Conservation (phyloP, 2,888 invertebrate species). For the Apeira syringaria region DNA sequence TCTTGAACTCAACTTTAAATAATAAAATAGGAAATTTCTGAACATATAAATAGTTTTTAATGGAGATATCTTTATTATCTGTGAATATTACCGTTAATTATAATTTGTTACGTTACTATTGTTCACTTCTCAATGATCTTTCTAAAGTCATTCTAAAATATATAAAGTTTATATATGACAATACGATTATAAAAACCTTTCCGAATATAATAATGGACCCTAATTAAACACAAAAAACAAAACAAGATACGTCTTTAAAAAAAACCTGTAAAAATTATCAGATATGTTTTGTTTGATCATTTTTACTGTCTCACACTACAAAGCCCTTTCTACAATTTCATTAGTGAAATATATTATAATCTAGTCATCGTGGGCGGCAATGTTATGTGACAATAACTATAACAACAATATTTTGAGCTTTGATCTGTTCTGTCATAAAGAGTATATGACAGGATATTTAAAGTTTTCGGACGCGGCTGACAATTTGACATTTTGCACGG, state of each 20-base stretch:
- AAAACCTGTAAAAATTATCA: constrained; percentile 6
- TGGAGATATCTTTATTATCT: too few relatives aligned
- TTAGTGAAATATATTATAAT: constrained; percentile 13
- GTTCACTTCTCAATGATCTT: too few relatives aligned
- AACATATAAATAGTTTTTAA: too few relatives aligned
- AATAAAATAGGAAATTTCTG: too few relatives aligned
- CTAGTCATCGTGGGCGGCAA: constrained; percentile 21
- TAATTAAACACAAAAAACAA: constrained; percentile 1
- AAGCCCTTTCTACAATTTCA: constrained; percentile 24
- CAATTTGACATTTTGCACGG: constrained; percentile 29
- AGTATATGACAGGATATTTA: constrained; percentile 35
- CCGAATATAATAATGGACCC: background rate
- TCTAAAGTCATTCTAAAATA: background rate
- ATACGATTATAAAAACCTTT: background rate
- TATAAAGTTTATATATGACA: background rate
- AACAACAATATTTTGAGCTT: constrained; percentile 32
- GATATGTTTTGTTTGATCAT: constrained; percentile 23
- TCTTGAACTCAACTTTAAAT: too few relatives aligned
- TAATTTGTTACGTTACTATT: too few relatives aligned
- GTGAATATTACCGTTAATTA: too few relatives aligned
- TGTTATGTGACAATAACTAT: constrained; percentile 29
- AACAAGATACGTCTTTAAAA: background rate
- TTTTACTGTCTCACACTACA: constrained; percentile 18
- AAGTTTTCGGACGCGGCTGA: constrained; percentile 24
- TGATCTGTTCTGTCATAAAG: constrained; percentile 37